Conservation (phyloP, 2,113 vertebrate genomes). For the Engraulis encrasicolus region DNA sequence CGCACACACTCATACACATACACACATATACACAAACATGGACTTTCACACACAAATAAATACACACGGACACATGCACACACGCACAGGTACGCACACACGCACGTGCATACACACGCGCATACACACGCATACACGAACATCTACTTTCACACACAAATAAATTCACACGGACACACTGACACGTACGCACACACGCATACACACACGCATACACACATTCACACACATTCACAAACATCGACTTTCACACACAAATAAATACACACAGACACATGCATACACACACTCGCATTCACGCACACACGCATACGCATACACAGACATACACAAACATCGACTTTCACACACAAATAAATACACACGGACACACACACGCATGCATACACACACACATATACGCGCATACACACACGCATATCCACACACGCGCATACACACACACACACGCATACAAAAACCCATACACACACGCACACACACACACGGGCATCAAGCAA, state of each 20-base stretch:
- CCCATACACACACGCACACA: neutral
- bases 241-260: too few species aligned
- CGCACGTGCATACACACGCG: neutral
- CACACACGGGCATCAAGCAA: slow-evolving; percentile 2
- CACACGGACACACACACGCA: neutral
- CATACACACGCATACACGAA: slow-evolving; percentile 1
- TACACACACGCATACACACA: neutral
- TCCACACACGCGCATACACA: too few species aligned
- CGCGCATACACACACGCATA: too few species aligned
- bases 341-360: neutral
- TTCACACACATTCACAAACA: neutral
- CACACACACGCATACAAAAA: neutral
- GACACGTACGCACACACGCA: too few species aligned
- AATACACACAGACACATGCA: too few species aligned
- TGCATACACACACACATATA: neutral
- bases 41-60: too few species aligned
- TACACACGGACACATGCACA: slow-evolving; percentile 5
- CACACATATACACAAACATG: slow-evolving; percentile 15
- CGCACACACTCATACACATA: neutral
- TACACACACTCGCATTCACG: neutral
- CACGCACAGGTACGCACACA: neutral
- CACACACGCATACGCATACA: too few species aligned
- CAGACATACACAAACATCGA: neutral
- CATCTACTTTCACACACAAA: neutral
- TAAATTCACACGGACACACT: neutral